phyloP scores from a whole-genome alignment of 2,113 vertebrate species.

The Thinocorus orbignyianus region DNA sequence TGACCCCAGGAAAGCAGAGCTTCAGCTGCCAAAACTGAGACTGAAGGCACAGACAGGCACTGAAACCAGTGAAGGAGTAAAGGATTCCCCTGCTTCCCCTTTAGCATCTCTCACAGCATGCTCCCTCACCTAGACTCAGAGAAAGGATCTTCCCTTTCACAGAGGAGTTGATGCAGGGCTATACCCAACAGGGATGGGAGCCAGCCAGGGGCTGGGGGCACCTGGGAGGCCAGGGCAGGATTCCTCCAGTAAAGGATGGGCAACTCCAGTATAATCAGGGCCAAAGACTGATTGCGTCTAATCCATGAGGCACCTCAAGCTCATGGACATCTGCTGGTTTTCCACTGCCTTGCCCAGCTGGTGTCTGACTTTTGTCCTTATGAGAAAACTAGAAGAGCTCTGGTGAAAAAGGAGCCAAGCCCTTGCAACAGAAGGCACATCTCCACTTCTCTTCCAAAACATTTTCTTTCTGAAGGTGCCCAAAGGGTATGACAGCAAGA shows the following conservation, averaged over 20 bases:
- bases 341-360: neutral
- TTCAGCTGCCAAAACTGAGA: rapidly evolving
- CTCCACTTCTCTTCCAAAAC: neutral
- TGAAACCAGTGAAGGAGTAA: neutral
- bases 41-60: neutral
- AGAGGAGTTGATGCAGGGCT: neutral
- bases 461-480: neutral
- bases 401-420: neutral
- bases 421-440: neutral
- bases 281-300: neutral
- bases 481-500: neutral
- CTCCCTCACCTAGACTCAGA: neutral
- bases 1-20: neutral
- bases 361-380: neutral
- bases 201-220: rapidly evolving
- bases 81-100: neutral
- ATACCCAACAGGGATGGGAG: neutral
- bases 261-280: neutral
- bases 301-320: neutral
- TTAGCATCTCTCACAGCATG: neutral
- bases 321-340: neutral
- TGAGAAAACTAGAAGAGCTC: neutral
- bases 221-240: no score
- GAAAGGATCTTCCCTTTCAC: neutral
- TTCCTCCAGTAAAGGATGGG: neutral